A percentile compares a stretch with the other conserved stretches of the same genome.
Conservation (phyloP, 2,113 vertebrate species). For the Toxotes jaculatrix region DNA sequence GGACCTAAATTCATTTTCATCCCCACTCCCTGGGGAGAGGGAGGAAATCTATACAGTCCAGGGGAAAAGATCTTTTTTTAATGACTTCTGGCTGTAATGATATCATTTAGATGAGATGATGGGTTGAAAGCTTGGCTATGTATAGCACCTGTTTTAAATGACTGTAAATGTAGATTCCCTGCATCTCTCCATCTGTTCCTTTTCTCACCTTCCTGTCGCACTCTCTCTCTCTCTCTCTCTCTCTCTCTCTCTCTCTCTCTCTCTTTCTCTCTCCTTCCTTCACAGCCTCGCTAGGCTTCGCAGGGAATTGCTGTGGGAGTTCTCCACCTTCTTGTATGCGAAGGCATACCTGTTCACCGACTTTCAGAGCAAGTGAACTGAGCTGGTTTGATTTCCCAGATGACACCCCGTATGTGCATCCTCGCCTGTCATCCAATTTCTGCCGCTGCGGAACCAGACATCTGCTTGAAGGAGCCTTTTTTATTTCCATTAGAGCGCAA, state of each 20-base stretch:
- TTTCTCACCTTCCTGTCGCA: conserved; percentile 77
- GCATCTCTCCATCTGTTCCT: conserved; percentile 82
- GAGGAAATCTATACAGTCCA: conserved; percentile 60
- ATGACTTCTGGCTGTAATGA: conserved; percentile 73
- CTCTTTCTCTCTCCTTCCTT: conserved; percentile 38
- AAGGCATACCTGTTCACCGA: conserved; percentile 71
- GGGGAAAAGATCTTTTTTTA: conserved; percentile 54
- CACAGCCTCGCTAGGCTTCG: conserved; percentile 59
- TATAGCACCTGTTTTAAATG: conserved; percentile 75
- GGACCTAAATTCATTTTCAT: conserved; percentile 74
- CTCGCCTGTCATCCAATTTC: conserved; percentile 75
- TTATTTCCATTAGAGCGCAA: conserved; percentile 71
- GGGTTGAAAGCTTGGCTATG: conserved; percentile 65
- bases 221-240: conserved; percentile 36
- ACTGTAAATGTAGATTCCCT: conserved; percentile 65
- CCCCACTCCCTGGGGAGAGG: conserved; percentile 52
- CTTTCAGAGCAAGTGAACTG: conserved; percentile 73
- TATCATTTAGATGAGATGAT: conserved; percentile 69
- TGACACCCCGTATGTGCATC: conserved; percentile 62
- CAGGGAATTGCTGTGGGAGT: conserved; percentile 77
- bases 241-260: conserved; percentile 19
- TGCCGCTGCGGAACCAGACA: conserved; percentile 50
- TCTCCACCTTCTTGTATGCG: conserved; percentile 67
- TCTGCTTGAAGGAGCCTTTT: conserved; percentile 59
- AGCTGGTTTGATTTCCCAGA: conserved; percentile 81